Percentiles rank a stretch among this genome's conserved stretches.
Conservation (phyloP, 35 echinoderm and acorn worm species). For the Apostichopus parvimensis region DNA sequence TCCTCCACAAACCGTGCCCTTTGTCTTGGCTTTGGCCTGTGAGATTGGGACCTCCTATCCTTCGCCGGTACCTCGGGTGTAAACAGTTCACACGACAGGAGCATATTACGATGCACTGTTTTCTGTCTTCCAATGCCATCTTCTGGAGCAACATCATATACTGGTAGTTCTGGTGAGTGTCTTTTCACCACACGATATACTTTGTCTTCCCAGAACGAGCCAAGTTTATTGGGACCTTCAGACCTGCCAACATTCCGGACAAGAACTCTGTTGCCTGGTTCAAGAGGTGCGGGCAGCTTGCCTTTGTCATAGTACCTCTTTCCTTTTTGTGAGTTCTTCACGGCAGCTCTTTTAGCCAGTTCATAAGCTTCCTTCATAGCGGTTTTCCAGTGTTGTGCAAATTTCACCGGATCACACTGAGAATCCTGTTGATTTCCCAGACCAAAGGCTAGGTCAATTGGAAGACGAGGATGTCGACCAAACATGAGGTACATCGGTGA, state of each 20-base stretch:
- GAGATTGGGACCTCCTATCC: background rate
- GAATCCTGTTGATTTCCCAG: too few relatives aligned
- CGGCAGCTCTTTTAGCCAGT: background rate
- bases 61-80: background rate
- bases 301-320: constrained; percentile 26
- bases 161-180: constrained; percentile 50
- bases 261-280: constrained; percentile 47
- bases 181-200: constrained; percentile 44
- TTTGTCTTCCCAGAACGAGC: constrained; percentile 49
- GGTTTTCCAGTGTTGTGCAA: too few relatives aligned
- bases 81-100: constrained; percentile 52
- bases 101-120: constrained; percentile 56
- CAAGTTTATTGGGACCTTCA: constrained; percentile 51
- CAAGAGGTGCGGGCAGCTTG: background rate
- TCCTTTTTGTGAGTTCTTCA: background rate
- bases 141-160: constrained; percentile 43
- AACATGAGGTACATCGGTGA: constrained; percentile 4
- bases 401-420: too few relatives aligned
- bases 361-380: too few relatives aligned
- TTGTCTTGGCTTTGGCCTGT: background rate
- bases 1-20: background rate
- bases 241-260: constrained; percentile 34
- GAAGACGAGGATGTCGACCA: background rate
- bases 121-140: constrained; percentile 4
- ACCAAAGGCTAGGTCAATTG: constrained; percentile 6